phyloP scores from a whole-genome alignment of 2,113 vertebrate species.

The Choloepus hoffmanni region DNA sequence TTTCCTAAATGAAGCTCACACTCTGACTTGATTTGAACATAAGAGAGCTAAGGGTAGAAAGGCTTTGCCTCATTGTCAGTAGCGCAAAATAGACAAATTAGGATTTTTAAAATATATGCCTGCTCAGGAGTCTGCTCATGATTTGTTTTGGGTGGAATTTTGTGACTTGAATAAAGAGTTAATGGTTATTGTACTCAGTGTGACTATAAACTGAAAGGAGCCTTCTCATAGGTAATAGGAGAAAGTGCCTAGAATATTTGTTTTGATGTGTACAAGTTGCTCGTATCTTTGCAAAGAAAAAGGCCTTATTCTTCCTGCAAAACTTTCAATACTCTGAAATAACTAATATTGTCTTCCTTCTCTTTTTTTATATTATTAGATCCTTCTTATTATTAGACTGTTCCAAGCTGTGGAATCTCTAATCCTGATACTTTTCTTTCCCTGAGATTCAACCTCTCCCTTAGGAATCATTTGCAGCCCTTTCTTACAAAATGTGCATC shows the following conservation, averaged over 20 bases:
- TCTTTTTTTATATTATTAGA: too few species aligned
- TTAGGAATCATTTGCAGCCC: constrained; percentile 27
- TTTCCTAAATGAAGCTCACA: constrained; percentile 23
- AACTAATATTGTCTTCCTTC: background rate
- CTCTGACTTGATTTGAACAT: background rate
- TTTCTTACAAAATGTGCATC: background rate
- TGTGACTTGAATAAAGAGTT: constrained; percentile 23
- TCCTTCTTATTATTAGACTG: background rate
- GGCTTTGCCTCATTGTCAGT: background rate
- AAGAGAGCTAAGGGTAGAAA: background rate
- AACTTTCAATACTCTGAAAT: constrained; percentile 20
- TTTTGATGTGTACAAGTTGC: background rate
- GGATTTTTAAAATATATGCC: background rate
- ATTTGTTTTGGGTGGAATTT: constrained; percentile 23
- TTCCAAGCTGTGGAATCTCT: background rate
- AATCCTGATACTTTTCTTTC: constrained; percentile 39
- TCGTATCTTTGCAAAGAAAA: constrained; percentile 20
- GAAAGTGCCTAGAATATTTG: background rate
- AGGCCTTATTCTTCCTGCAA: background rate
- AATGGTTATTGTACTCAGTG: background rate
- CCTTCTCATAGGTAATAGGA: background rate
- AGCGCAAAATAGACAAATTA: constrained; percentile 14
- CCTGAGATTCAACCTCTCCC: background rate
- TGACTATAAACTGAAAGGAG: background rate
- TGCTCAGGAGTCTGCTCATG: constrained; percentile 22